Conservation (phyloP, 2,113 vertebrate genomes). For the Nothocercus julius region DNA sequence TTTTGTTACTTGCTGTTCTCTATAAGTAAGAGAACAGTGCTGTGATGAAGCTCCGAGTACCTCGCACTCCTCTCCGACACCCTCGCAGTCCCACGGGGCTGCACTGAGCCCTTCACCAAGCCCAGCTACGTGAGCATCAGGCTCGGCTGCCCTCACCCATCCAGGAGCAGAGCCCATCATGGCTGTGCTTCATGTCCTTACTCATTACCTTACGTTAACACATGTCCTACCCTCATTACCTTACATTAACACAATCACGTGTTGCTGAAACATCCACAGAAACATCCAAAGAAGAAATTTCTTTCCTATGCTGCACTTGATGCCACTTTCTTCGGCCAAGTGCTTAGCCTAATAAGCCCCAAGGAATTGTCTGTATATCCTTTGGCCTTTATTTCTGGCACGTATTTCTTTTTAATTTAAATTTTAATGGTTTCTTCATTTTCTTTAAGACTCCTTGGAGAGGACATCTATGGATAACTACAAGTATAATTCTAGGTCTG, state of each 20-base stretch:
- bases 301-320: not conserved
- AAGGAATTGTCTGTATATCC: not conserved
- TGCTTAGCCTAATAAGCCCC: not conserved
- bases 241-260: accelerated
- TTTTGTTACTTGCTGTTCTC: not conserved
- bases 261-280: not conserved
- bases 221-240: no score
- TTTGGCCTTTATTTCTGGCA: not conserved
- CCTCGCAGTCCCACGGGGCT: not conserved
- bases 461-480: not conserved
- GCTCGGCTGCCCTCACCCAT: not conserved
- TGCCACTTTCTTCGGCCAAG: not conserved
- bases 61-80: not conserved
- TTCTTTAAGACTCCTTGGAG: not conserved
- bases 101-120: not conserved
- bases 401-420: constrained; percentile 35
- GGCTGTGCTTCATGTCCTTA: not conserved
- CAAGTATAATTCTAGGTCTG: not conserved
- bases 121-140: not conserved
- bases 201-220: not conserved
- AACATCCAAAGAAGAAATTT: not conserved
- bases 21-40: not conserved
- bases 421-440: constrained; percentile 19
- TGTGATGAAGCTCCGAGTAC: not conserved
- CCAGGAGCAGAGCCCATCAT: not conserved